These are phyloP conservation scores for Leptopilina clavipes DNA, from an alignment of 1,140 invertebrate genomes.

Conservation along the genomic window DNA sequence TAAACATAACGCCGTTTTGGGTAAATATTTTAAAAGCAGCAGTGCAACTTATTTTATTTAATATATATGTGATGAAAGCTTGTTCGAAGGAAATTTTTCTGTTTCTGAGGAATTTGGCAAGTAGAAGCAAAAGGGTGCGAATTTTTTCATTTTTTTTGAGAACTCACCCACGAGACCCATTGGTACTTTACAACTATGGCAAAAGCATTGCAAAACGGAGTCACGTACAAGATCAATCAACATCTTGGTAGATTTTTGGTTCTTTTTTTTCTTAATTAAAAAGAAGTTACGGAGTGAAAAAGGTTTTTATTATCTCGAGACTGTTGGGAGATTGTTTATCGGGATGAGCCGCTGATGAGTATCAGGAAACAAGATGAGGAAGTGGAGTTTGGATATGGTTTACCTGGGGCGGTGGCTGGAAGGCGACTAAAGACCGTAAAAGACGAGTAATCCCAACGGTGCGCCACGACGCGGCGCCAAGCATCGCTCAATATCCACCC, in stretches of 20 bases:
- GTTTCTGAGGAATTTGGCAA: neutral
- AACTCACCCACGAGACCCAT: constrained; percentile 82
- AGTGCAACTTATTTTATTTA: neutral
- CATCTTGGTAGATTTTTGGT: constrained; percentile 75
- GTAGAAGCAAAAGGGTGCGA: constrained; percentile 24
- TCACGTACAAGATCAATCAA: constrained; percentile 89
- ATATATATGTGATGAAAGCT: neutral
- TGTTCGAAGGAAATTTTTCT: neutral
- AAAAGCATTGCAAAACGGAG: constrained; percentile 92
- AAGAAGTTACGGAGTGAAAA: neutral
- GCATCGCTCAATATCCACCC: constrained; percentile 73
- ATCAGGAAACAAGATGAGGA: constrained; percentile 34
- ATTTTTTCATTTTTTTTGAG: neutral
- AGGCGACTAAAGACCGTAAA: constrained; percentile 54
- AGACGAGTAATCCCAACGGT: constrained; percentile 67
- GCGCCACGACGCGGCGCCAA: constrained; percentile 71
- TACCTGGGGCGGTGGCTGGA: constrained; percentile 73
- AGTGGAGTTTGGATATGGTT: constrained; percentile 49
- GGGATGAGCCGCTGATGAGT: constrained; percentile 34
- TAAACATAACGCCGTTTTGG: neutral
- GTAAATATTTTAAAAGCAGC: neutral
- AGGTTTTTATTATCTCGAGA: constrained; percentile 37
- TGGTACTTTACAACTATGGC: constrained; percentile 89
- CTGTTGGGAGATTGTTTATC: neutral
- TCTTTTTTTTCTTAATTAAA: constrained; percentile 53